Percentiles rank a stretch among this genome's conserved stretches.
These are phyloP conservation scores for Caenorhabditis sp. DNA, from an alignment of 2,888 invertebrate genomes.

Conservation along the genomic window DNA sequence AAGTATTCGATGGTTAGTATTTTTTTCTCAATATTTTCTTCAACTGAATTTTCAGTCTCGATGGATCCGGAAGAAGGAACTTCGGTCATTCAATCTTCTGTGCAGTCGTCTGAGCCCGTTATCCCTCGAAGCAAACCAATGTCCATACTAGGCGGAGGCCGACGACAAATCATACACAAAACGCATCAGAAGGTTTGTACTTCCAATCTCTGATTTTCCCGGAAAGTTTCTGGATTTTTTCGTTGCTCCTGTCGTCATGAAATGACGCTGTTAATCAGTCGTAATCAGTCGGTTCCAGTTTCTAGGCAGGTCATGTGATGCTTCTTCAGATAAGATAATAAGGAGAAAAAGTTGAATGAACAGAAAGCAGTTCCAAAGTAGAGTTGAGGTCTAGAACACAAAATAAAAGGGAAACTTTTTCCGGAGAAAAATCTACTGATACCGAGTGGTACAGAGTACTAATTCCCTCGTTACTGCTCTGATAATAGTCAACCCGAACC, in stretches of 20 bases:
- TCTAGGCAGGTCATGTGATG: constrained; percentile 46
- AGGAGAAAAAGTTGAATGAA: constrained; percentile 6
- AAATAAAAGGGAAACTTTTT: neutral
- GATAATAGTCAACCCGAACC: neutral
- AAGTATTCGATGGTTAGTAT: constrained; percentile 48
- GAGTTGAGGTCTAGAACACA: neutral
- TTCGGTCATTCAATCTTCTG: neutral
- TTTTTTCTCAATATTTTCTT: neutral
- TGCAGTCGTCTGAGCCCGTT: neutral
- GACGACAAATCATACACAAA: constrained; percentile 18
- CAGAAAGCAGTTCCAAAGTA: constrained; percentile 19
- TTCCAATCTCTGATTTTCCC: constrained; percentile 11
- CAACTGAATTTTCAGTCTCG: constrained; percentile 11
- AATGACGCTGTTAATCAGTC: constrained; percentile 12
- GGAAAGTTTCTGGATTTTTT: constrained; percentile 12
- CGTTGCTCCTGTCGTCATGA: constrained; percentile 33
- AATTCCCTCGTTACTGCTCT: neutral
- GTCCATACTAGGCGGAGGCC: neutral
- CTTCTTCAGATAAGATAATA: constrained; percentile 35
- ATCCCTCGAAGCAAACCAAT: constrained; percentile 33
- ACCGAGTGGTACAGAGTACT: neutral
- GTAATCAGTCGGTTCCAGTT: constrained; percentile 6
- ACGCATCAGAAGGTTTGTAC: constrained; percentile 28
- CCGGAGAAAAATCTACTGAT: neutral
- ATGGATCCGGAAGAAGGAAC: constrained; percentile 33